These are phyloP conservation scores for Lepus townsendii DNA, from an alignment of 2,797 vertebrate genomes.

Conservation along the genomic window DNA sequence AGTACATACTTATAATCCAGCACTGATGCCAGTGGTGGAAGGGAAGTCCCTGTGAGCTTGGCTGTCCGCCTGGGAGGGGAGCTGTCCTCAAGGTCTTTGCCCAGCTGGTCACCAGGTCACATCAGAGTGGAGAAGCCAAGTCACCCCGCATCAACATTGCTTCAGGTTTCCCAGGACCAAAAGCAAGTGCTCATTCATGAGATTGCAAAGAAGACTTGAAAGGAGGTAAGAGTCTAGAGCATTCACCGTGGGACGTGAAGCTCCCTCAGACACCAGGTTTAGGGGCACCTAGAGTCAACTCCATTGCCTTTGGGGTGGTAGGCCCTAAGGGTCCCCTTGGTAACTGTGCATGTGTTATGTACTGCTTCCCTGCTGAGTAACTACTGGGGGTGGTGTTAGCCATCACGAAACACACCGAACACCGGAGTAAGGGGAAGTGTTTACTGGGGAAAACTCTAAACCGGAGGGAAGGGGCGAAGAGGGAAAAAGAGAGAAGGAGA, in stretches of 20 bases:
- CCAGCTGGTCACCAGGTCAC: neutral
- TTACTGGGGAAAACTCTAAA: too few species aligned
- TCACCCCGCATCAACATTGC: neutral
- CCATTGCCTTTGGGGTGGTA: neutral
- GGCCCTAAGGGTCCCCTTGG: neutral
- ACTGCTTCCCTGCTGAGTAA: neutral
- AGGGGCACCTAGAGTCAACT: neutral
- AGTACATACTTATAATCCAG: neutral
- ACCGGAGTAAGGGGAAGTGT: too few species aligned
- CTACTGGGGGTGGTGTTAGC: too few species aligned
- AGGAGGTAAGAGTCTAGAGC: neutral
- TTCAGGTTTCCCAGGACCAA: too few species aligned
- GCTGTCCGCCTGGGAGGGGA: neutral
- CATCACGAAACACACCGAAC: too few species aligned
- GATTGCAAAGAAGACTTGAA: neutral
- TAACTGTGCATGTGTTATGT: neutral
- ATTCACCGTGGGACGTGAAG: accelerated
- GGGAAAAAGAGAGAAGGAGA: too few species aligned
- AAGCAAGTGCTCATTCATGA: neutral
- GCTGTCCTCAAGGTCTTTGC: neutral
- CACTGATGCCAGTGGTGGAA: neutral
- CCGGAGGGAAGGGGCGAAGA: too few species aligned
- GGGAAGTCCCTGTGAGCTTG: neutral
- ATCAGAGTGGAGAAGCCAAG: neutral
- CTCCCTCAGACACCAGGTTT: neutral